A percentile compares a stretch with the other conserved stretches of the same genome.
phyloP scores from a whole-genome alignment of 2,797 vertebrate species.

The Craterocephalus amniculus region DNA sequence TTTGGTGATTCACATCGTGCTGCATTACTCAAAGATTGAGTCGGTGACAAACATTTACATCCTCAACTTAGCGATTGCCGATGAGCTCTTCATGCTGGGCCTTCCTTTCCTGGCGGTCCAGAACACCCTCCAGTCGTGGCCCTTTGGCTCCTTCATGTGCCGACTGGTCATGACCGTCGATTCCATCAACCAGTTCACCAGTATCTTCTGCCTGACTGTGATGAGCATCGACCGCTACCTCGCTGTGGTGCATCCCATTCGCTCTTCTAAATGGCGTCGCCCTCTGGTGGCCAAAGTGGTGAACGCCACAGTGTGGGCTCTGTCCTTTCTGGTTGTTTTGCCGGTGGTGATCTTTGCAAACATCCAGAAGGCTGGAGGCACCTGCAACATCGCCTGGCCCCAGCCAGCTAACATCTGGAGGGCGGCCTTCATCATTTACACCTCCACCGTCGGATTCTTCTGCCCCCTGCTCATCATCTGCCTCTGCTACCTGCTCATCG shows the following conservation, averaged over 20 bases:
- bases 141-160: constrained; percentile 93
- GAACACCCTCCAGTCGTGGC: constrained; percentile 93
- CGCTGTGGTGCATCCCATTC: constrained; percentile 94
- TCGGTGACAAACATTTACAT: constrained; percentile 99
- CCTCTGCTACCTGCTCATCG: constrained; percentile 95
- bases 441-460: constrained; percentile 93
- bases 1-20: constrained; percentile 94
- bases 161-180: constrained; percentile 94
- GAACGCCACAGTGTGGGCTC: constrained; percentile 89
- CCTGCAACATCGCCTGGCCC: constrained; percentile 96
- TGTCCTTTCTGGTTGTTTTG: constrained; percentile 92
- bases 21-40: constrained; percentile 94
- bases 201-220: constrained; percentile 95
- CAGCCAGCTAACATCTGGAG: constrained; percentile 90
- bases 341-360: constrained; percentile 93
- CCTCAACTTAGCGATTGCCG: constrained; percentile 94
- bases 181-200: constrained; percentile 97
- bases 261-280: constrained; percentile 91
- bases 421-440: constrained; percentile 93
- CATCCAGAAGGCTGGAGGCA: constrained; percentile 86
- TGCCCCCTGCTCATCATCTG: constrained; percentile 94
- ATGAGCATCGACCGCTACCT: constrained; percentile 98
- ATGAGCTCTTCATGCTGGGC: constrained; percentile 95
- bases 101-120: constrained; percentile 95
- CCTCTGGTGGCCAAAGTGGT: constrained; percentile 91